Evolutionary conservation across 2,797 vertebrate genomes (phyloP), one percentile per base, ranked within the genome.

Genomic region (Perdix hodgsoniae): DNA sequence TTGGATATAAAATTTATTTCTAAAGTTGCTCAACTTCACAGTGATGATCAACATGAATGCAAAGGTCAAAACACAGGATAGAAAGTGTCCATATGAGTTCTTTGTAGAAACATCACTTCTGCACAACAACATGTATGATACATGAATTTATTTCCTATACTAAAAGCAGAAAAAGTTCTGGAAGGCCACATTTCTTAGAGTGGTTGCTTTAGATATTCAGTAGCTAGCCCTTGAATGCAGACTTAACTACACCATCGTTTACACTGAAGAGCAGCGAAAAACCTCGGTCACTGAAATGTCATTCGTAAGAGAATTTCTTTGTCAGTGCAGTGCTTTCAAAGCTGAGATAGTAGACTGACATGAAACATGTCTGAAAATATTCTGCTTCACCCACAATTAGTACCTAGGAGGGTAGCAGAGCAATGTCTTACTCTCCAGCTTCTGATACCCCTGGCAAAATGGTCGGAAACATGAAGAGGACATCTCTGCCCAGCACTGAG

Each of bases 41-140:
- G 23, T 27, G 40, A 56, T 47, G 64, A 44, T 88, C 63, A 81
- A 8, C 9, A 4, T 69, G 39, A 88, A 75, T 35, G 23, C 63
- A 17, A 70, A 70, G 24, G 27, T 90, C 35, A 87, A 88, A 93
- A 64, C 11, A 69, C 18, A 49, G 16, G 18, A 33, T 89, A 64
- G 71, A 90, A 96, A 85, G 26, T 76, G 70, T 33, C 45, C 16
- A 7, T 74, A 1, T 73, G 5, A 2, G 47, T 14, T 79, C 35
- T 79, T 72, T 33, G 29, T 39, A 12, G 66, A 52, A 45, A 11
- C 31, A 37, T 60, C 21, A 14, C 8, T 66, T 93, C 63, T 19
- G 27, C 37, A 37, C 8, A 37, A 5, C 35, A 69, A 15, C 80
- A 54, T 79, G 78, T 83, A 14, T 0, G 0, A 12, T 0, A 0